Evolutionary conservation across 1,140 invertebrate genomes (phyloP).

Genomic region (Plectrocnemia conspersa): DNA sequence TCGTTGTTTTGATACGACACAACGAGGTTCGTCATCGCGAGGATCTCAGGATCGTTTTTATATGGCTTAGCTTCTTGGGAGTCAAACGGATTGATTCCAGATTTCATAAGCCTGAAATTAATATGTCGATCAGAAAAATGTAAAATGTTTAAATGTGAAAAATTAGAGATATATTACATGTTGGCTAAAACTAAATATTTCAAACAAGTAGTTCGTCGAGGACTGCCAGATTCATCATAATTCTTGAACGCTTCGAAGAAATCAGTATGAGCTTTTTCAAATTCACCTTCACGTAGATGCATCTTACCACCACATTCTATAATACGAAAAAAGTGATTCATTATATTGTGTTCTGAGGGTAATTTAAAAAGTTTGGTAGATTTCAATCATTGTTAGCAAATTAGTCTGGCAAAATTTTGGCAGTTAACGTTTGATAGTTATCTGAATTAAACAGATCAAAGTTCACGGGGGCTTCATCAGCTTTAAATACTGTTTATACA

Average conservation of each 20-base stretch:
- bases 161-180: constrained; percentile 61
- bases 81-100: constrained; percentile 99
- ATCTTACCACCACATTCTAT: constrained; percentile 99
- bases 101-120: constrained; percentile 86
- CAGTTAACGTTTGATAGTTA: too few species aligned
- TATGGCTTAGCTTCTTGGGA: constrained; percentile 99
- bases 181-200: constrained; percentile 99
- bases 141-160: constrained; percentile 1
- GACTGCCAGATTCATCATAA: constrained; percentile 99
- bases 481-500: too few species aligned
- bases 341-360: not conserved
- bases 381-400: too few species aligned
- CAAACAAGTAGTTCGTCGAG: constrained; percentile 91
- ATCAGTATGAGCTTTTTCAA: constrained; percentile 98
- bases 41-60: constrained; percentile 98
- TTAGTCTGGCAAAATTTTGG: too few species aligned
- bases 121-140: constrained; percentile 9
- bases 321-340: constrained; percentile 33
- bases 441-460: too few species aligned
- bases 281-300: constrained; percentile 97
- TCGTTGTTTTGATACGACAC: constrained; percentile 99
- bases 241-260: constrained; percentile 99
- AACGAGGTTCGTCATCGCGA: constrained; percentile 99
- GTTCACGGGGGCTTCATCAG: too few species aligned
- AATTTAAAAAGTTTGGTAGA: not conserved